Percentiles rank a stretch among this genome's conserved stretches.
phyloP scores from a whole-genome alignment of 2,797 vertebrate genomes.

The Alfaro cultratus region DNA sequence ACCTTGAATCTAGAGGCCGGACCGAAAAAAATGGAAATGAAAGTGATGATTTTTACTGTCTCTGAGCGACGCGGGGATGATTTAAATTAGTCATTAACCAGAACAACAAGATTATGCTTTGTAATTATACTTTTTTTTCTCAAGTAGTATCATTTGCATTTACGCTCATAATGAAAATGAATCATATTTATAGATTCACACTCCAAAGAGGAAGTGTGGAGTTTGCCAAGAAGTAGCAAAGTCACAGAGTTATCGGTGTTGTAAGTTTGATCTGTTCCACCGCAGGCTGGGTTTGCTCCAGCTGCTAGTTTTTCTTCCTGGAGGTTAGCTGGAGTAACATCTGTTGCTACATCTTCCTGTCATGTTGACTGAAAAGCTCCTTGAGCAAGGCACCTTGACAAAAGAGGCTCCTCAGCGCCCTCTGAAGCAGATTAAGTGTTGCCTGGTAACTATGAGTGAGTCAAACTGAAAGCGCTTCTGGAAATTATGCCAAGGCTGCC shows the following conservation, averaged over 20 bases:
- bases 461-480: slow-evolving; percentile 13
- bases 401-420: slow-evolving; percentile 15
- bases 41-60: slow-evolving; percentile 53
- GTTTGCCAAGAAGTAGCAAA: slow-evolving; percentile 44
- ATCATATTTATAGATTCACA: slow-evolving; percentile 40
- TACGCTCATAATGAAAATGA: slow-evolving; percentile 37
- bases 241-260: slow-evolving; percentile 49
- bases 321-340: slow-evolving; percentile 50
- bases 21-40: slow-evolving; percentile 44
- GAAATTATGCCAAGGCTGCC: slow-evolving; percentile 7
- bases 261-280: slow-evolving; percentile 50
- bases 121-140: slow-evolving; percentile 44
- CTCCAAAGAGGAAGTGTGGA: slow-evolving; percentile 38
- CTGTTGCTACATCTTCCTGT: slow-evolving; percentile 11
- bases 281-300: slow-evolving; percentile 27
- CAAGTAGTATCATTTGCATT: slow-evolving; percentile 46
- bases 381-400: slow-evolving; percentile 39
- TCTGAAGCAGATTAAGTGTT: slow-evolving; percentile 24
- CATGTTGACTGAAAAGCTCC: slow-evolving; percentile 28
- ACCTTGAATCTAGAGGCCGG: slow-evolving; percentile 50
- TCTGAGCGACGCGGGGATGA: slow-evolving; percentile 31
- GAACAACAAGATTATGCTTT: slow-evolving; percentile 54
- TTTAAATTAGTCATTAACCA: slow-evolving; percentile 59
- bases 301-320: slow-evolving; percentile 42
- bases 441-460: slow-evolving; percentile 34